Evolutionary conservation across 1,140 invertebrate species (phyloP).

Genomic region (Anadara kagoshimensis): DNA sequence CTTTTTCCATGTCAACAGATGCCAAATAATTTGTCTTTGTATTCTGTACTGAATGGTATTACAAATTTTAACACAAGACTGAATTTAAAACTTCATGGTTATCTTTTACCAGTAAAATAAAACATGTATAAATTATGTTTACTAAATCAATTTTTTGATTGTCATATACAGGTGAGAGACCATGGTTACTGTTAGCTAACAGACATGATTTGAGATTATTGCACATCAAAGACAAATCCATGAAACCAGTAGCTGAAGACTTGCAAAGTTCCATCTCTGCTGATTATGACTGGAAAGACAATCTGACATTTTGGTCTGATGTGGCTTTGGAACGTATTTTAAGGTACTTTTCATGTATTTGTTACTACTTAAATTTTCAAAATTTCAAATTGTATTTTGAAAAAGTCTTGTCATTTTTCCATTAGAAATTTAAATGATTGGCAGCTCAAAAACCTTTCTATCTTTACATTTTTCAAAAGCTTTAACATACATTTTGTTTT

Average conservation of each 20-base stretch:
- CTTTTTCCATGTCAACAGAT: background rate
- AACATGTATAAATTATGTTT: background rate
- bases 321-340: conserved; percentile 91
- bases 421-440: too few relatives aligned
- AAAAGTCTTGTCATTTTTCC: too few relatives aligned
- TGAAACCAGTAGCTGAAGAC: conserved; percentile 53
- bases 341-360: conserved; percentile 69
- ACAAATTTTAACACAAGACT: background rate
- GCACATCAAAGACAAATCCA: conserved; percentile 41
- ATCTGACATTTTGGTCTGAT: conserved; percentile 97
- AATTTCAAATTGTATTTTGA: too few relatives aligned
- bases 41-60: too few relatives aligned
- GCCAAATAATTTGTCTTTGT: too few relatives aligned
- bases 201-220: conserved; percentile 65
- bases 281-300: conserved; percentile 83
- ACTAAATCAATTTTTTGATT: conserved; percentile 20
- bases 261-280: conserved; percentile 74
- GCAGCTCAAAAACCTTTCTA: too few relatives aligned
- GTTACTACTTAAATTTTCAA: too few relatives aligned
- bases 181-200: conserved; percentile 66
- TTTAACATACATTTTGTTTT: too few relatives aligned
- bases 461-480: too few relatives aligned
- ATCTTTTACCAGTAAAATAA: background rate
- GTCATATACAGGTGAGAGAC: conserved; percentile 44
- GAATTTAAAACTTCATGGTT: background rate